Percentiles rank a stretch among this genome's conserved stretches.
Conservation (phyloP, 1,140 invertebrate genomes). For the Penaeus vannamei region DNA sequence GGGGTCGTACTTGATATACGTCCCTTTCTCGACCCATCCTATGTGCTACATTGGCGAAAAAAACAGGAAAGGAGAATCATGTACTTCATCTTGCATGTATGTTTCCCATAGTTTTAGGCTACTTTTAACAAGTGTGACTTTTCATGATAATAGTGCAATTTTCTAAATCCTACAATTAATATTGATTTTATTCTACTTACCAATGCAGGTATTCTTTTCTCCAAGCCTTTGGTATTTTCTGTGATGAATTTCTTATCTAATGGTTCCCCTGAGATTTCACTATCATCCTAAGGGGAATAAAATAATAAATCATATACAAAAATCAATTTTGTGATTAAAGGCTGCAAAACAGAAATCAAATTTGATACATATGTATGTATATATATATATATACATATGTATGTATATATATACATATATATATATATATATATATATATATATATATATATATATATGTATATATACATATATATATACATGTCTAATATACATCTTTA, state of each 20-base stretch:
- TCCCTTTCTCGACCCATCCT: slow-evolving; percentile 71
- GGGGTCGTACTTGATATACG: slow-evolving; percentile 72
- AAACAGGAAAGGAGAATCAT: background rate
- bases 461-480: no score
- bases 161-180: no score
- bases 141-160: no score
- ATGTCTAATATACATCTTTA: no score
- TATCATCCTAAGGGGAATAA: background rate
- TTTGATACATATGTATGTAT: no score
- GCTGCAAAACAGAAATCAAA: no score
- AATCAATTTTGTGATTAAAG: no score
- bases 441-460: no score
- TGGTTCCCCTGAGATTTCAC: slow-evolving; percentile 32
- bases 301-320: background rate
- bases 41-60: slow-evolving; percentile 70
- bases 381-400: no score
- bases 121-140: no score
- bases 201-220: slow-evolving; percentile 70
- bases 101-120: background rate
- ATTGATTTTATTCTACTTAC: slow-evolving; percentile 66
- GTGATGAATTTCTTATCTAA: slow-evolving; percentile 42
- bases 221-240: slow-evolving; percentile 67
- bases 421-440: no score
- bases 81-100: background rate
- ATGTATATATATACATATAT: no score